Evolutionary conservation across 1,140 invertebrate species (phyloP), one percentile per base, ranked within the genome.

Genomic region (Leptestheria dahalacensis): DNA sequence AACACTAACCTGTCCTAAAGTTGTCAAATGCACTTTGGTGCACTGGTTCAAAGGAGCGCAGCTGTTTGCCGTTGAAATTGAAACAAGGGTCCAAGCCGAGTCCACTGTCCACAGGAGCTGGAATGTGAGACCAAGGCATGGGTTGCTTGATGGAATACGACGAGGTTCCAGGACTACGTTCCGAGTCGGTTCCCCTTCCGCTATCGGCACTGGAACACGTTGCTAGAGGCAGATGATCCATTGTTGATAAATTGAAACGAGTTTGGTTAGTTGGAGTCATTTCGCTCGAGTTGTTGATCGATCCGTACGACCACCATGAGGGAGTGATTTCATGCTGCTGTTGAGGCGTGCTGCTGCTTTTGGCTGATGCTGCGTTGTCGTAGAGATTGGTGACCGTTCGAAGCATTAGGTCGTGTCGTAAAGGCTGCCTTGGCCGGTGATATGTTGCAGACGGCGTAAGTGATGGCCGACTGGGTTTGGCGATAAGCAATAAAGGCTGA

Each of bases 151-250:
- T 6, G 6, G 33, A 15, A 41, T 41, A 41, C 33, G n/a, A n/a
- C n/a, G 6, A 6, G 33, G 33, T 41, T 41, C 33, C 33, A 15
- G 61, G 55, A 57, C 53, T 61, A n/a, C 48, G 53, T 41, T 57
- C 53, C 6, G 53, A 55, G 58, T 62, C 61, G 47, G 61, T 62
- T 46, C 61, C 61, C 20, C 61, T 46, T 61, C 61, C 61, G 54
- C 61, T 62, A 20, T 62, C 61, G 2, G 29, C 58, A 28, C 47
- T 50, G 49, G 47, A 50, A 21, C 47, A 50, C 10, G 48, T 50
- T 48, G 29, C 48, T 28, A 29, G 29, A 2, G 58, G 58, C 25
- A 56, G 53, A 56, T 56, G 26, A 15, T 12, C 18, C 28, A n/a
- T 56, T 6, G 33, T 41, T 6, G 33, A 41, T 9, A 41, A 15